Base-by-base conservation (phyloP, 2,888 invertebrate species). In the Agrotis clavis region DNA sequence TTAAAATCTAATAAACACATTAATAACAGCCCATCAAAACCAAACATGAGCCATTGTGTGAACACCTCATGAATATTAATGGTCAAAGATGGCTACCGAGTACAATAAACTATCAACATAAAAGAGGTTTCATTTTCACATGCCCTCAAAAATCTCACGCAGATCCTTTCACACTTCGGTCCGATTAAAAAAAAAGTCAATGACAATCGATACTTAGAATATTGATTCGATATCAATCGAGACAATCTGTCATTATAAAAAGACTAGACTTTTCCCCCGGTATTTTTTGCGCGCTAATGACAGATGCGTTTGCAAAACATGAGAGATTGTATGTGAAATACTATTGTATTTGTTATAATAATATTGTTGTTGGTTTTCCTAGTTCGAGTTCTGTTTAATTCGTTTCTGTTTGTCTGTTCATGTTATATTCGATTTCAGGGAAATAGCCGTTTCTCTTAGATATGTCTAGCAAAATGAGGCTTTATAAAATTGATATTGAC, bases 221-320 rank as follows among this genome's bases (percentile, higher is more conserved):
- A 81, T 80, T 59, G 81, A 81, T 83, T 80, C 65, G 74, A 85
- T 85, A 84, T 79, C 72, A 71, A 83, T 75, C 80, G 83, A 85
- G 79, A 86, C 69, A 80, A 84, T 86, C 69, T 66, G 68, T 77
- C 79, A 79, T 72, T 71, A 80, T 75, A 89, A 88, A 87, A 89
- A 80, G 79, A 62, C 81, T 65, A 74, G 48, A 79, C 74, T 73
- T 84, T 89, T 87, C 87, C 81, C 82, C 74, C 54, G 68, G 69
- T 70, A 53, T 82, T 83, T 81, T 70, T 83, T 84, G 71, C 54
- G 16, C 25, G 21, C 54, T 74, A 71, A 73, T 81, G 81, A 86
- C 81, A 71, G 77, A 65, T 82, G 63, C 62, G 63, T 81, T 86
- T 80, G 77, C 74, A 83, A 84, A 84, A 80, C 77, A 84, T 75